Percentiles rank a stretch among this genome's conserved stretches.
Evolutionary conservation across 1,140 invertebrate genomes (phyloP).

Genomic region (Pseudachorutes palmiensis): DNA sequence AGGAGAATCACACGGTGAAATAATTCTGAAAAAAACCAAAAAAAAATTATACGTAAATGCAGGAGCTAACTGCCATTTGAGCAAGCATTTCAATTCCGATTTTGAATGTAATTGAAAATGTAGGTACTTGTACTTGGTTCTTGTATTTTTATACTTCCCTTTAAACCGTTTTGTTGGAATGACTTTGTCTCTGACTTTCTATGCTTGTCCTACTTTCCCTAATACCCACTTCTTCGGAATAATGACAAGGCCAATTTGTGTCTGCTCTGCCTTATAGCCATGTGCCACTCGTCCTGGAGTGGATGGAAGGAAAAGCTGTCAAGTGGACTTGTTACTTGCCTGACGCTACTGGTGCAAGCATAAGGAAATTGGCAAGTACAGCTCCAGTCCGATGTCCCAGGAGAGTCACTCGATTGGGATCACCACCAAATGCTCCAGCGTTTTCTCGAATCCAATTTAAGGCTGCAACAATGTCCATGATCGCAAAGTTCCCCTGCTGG

Average conservation of each 20-base stretch:
- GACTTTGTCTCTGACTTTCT: no score
- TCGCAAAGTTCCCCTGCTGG: slow-evolving; percentile 85
- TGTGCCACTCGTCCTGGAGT: neutral
- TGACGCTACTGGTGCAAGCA: slow-evolving; percentile 85
- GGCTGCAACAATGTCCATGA: slow-evolving; percentile 89
- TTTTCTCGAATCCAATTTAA: slow-evolving; percentile 88
- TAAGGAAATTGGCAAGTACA: slow-evolving; percentile 83
- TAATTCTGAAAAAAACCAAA: slow-evolving; percentile 57
- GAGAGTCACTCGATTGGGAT: slow-evolving; percentile 62
- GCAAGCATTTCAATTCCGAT: no score
- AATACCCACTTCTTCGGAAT: no score
- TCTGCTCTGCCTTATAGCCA: no score
- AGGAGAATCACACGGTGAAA: slow-evolving; percentile 84
- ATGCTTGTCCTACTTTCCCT: no score
- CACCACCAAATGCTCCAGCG: slow-evolving; percentile 77
- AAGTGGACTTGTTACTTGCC: slow-evolving; percentile 51
- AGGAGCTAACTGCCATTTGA: neutral
- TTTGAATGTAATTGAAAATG: no score
- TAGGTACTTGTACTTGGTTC: no score
- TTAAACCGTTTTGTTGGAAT: no score
- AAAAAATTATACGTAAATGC: neutral
- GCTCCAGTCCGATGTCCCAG: slow-evolving; percentile 91
- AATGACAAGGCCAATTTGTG: no score
- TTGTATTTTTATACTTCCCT: no score
- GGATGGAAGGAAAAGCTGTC: neutral